phyloP scores from a whole-genome alignment of 2,888 invertebrate species.

The Odontocerum albicorne region DNA sequence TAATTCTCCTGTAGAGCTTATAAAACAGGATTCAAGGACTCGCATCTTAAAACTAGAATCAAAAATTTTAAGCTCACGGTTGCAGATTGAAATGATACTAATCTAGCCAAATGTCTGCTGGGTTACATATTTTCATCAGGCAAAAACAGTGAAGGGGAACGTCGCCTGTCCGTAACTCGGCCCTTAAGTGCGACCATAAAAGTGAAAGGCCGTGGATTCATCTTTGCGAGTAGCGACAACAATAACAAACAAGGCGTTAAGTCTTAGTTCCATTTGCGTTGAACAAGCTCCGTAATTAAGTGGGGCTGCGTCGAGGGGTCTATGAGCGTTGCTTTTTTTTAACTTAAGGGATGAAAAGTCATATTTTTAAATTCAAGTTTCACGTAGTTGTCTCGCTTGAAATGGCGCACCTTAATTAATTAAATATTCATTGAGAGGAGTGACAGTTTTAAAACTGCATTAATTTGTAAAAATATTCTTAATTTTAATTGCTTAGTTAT shows the following conservation, averaged over 20 bases:
- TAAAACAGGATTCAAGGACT: too few species aligned
- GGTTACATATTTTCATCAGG: neutral
- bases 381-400: too few species aligned
- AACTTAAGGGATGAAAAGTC: conserved; percentile 1
- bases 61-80: too few species aligned
- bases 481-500: too few species aligned
- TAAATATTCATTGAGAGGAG: too few species aligned
- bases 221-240: conserved; percentile 22
- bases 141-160: conserved; percentile 4
- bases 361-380: too few species aligned
- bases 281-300: conserved; percentile 34
- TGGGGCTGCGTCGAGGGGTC: conserved; percentile 20
- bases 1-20: too few species aligned
- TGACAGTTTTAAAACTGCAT: too few species aligned
- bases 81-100: neutral
- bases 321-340: conserved; percentile 22
- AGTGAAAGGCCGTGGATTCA: conserved; percentile 16
- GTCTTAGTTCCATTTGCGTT: conserved; percentile 33
- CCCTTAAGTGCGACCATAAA: conserved; percentile 28
- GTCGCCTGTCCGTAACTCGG: neutral
- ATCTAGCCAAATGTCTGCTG: neutral
- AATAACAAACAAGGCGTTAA: conserved; percentile 35
- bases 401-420: too few species aligned
- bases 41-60: too few species aligned
- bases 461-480: too few species aligned